Conservation (phyloP, 2,888 invertebrate species). For the Lochmaea capreae region DNA sequence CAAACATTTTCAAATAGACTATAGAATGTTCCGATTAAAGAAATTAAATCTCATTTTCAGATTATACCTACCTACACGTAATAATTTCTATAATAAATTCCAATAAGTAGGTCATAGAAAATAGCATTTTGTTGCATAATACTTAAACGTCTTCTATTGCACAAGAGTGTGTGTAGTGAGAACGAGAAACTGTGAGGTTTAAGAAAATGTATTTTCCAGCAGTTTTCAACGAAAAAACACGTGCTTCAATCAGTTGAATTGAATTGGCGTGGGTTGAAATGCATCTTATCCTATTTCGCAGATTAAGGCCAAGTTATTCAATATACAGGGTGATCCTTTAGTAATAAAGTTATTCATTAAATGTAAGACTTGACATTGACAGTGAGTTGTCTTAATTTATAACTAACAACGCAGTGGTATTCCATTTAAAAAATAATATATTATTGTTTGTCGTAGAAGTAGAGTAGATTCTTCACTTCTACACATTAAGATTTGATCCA, state of each 20-base stretch:
- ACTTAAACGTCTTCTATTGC: constrained; percentile 11
- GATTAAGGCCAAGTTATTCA: too few species aligned
- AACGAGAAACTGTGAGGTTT: constrained; percentile 5
- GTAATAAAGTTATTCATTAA: too few species aligned
- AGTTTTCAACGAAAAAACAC: not conserved
- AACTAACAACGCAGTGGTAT: too few species aligned
- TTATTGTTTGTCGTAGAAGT: too few species aligned
- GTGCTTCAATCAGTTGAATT: not conserved
- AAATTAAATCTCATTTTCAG: not conserved
- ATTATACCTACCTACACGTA: not conserved
- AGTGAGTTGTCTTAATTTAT: too few species aligned
- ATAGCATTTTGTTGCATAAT: constrained; percentile 23
- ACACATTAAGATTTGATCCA: too few species aligned
- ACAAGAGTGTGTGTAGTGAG: constrained; percentile 8
- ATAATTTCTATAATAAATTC: not conserved
- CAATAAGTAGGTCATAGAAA: constrained; percentile 32
- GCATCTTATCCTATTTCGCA: too few species aligned
- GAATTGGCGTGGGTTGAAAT: not conserved
- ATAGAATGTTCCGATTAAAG: not conserved
- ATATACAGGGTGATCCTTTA: too few species aligned
- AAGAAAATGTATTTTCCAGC: constrained; percentile 22
- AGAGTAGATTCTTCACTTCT: too few species aligned
- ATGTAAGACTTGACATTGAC: too few species aligned
- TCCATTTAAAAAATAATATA: too few species aligned
- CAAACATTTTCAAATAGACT: too few species aligned